Conservation (phyloP, 2,888 invertebrate genomes). For the Eurytoma californica region DNA sequence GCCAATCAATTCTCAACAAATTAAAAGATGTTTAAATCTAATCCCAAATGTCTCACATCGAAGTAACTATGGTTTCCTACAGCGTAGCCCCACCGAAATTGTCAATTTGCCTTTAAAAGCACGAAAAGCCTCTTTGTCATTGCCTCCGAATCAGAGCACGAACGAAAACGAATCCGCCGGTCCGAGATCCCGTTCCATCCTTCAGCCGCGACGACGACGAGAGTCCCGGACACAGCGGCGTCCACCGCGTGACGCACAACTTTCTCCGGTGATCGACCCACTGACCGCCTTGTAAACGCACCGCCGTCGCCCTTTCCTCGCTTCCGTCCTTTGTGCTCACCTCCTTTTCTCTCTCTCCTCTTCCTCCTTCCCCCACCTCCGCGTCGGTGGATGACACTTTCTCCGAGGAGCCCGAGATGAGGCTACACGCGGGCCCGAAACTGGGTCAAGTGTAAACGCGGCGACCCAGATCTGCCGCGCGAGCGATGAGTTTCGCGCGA, state of each 20-base stretch:
- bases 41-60: no score
- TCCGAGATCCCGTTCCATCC: not conserved
- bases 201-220: conserved; percentile 1
- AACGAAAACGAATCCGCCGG: not conserved
- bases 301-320: not conserved
- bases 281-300: conserved; percentile 69
- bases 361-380: not conserved
- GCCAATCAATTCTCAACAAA: no score
- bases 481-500: not conserved
- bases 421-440: not conserved
- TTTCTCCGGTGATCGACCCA: conserved; percentile 70
- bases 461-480: not conserved
- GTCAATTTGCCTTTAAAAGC: not conserved
- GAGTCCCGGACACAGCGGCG: not conserved
- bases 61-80: no score
- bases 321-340: conserved; percentile 43
- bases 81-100: no score
- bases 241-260: conserved; percentile 59
- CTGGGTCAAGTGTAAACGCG: not conserved
- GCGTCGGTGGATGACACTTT: conserved; percentile 8
- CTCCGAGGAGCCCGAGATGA: not conserved
- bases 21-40: no score
- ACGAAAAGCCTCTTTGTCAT: not conserved
- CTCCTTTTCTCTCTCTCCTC: conserved; percentile 8
- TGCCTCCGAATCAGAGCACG: not conserved